A percentile compares a stretch with the other conserved stretches of the same genome.
These are phyloP conservation scores for Palaemon carinicauda DNA, from an alignment of 1,140 invertebrate species.

Conservation along the genomic window DNA sequence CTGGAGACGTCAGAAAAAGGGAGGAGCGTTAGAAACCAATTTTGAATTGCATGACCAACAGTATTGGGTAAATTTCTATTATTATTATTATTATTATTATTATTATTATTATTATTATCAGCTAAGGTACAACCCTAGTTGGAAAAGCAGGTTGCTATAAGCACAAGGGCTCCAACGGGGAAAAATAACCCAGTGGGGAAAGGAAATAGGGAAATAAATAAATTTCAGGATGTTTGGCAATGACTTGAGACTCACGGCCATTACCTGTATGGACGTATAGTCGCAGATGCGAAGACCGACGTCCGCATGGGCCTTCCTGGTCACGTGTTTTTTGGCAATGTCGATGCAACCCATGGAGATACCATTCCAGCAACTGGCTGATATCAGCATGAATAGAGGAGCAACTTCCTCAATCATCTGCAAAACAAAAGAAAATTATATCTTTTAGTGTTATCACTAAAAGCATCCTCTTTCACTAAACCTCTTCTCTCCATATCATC, in stretches of 20 bases:
- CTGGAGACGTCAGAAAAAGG: not conserved
- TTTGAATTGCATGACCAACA: no score
- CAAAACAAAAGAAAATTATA: not conserved
- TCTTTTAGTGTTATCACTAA: no score
- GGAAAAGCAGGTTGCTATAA: not conserved
- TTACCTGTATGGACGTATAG: constrained; percentile 55
- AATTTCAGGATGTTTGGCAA: not conserved
- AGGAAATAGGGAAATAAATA: not conserved
- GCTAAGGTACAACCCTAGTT: not conserved
- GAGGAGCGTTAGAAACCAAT: no score
- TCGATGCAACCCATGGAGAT: constrained; percentile 50
- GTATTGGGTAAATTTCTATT: no score
- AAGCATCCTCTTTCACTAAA: no score
- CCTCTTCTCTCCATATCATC: no score
- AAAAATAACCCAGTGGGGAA: not conserved
- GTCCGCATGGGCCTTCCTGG: constrained; percentile 37
- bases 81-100: no score
- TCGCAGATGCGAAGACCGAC: constrained; percentile 54
- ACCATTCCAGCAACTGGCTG: constrained; percentile 44
- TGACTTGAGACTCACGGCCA: not conserved
- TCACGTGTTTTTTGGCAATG: constrained; percentile 50
- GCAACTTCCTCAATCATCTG: constrained; percentile 35
- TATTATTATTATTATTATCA: not conserved
- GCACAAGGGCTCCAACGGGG: not conserved
- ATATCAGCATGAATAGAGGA: not conserved